Evolutionary conservation across 2,797 vertebrate genomes (phyloP).

Genomic region (Monodelphis domestica): DNA sequence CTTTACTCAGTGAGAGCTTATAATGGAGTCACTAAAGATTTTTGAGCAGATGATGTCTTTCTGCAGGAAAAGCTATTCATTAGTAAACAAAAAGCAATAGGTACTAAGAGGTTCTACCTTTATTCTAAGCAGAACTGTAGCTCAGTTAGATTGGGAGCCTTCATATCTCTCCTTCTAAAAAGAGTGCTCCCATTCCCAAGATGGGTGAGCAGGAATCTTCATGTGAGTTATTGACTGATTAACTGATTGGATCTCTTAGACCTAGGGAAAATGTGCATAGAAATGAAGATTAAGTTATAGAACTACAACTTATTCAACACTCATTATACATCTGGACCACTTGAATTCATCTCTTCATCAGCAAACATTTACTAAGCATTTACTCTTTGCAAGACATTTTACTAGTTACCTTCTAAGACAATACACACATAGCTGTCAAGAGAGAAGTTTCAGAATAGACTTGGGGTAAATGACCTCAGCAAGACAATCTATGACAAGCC

Average conservation of each 20-base stretch:
- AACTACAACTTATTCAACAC: neutral
- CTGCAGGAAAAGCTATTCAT: slow-evolving; percentile 31
- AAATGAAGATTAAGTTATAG: neutral
- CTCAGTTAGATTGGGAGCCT: neutral
- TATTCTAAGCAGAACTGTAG: neutral
- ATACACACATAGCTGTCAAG: neutral
- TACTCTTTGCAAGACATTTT: neutral
- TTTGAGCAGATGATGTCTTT: neutral
- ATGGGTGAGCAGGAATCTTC: neutral
- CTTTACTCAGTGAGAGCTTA: neutral
- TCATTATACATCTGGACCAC: neutral
- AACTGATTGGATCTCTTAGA: slow-evolving; percentile 1
- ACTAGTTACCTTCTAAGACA: neutral
- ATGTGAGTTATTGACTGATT: neutral
- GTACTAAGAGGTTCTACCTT: neutral
- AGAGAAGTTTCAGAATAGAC: too few species aligned
- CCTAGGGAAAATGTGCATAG: neutral
- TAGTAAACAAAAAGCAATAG: slow-evolving; percentile 33
- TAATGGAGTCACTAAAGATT: neutral
- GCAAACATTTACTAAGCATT: neutral
- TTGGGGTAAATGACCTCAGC: too few species aligned
- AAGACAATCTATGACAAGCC: too few species aligned
- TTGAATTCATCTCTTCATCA: neutral
- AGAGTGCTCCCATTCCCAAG: neutral
- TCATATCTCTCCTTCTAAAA: neutral